Percentiles rank a stretch among this genome's conserved stretches.
These are phyloP conservation scores for Dendrolimus pini DNA, from an alignment of 2,888 invertebrate species.

Conservation along the genomic window DNA sequence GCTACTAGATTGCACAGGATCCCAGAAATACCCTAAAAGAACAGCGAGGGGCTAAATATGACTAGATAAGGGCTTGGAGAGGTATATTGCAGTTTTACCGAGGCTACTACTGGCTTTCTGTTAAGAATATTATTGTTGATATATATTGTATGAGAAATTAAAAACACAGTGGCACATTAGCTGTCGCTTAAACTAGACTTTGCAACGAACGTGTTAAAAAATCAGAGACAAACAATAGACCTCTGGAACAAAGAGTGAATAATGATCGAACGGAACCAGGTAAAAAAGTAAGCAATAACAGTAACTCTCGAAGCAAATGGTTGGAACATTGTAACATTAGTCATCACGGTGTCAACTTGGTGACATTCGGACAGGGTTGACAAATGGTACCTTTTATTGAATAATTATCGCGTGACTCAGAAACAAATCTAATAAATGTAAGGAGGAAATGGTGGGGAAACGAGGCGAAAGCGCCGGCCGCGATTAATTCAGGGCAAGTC, in stretches of 20 bases:
- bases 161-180: background rate
- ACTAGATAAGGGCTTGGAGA: no score
- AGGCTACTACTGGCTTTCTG: no score
- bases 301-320: slow-evolving; percentile 50
- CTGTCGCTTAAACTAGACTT: slow-evolving; percentile 4
- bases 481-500: slow-evolving; percentile 2
- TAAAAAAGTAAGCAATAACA: slow-evolving; percentile 64
- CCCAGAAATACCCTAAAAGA: no score
- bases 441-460: slow-evolving; percentile 25
- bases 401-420: slow-evolving; percentile 54
- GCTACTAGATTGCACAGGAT: no score
- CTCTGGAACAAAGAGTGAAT: slow-evolving; percentile 56
- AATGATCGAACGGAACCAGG: slow-evolving; percentile 58
- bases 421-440: slow-evolving; percentile 44
- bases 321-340: slow-evolving; percentile 62
- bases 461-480: background rate
- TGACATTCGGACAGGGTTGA: slow-evolving; percentile 64
- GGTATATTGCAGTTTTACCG: no score
- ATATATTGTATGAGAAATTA: no score
- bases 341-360: slow-evolving; percentile 65
- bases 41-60: no score
- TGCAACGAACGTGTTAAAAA: slow-evolving; percentile 10
- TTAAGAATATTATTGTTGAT: no score
- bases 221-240: slow-evolving; percentile 41
- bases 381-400: slow-evolving; percentile 70